Conservation (phyloP, 2,888 invertebrate genomes). For the Zygogramma bicolorata region DNA sequence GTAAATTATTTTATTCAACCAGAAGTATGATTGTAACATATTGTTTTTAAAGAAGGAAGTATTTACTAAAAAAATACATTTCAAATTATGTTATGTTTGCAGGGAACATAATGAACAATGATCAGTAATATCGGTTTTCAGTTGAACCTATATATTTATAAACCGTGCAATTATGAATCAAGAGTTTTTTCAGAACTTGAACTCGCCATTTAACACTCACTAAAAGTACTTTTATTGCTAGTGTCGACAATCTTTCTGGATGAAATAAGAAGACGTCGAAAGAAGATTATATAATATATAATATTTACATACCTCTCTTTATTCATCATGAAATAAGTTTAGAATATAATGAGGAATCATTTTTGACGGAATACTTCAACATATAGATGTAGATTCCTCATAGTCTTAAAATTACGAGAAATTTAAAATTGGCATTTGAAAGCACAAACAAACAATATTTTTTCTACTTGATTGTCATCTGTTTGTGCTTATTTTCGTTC, state of each 20-base stretch:
- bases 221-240: background rate
- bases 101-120: no score
- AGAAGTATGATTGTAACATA: no score
- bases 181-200: background rate
- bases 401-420: conserved; percentile 7
- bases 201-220: background rate
- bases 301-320: background rate
- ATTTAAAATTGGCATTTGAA: conserved; percentile 21
- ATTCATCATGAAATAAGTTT: background rate
- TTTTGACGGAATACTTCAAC: background rate
- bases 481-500: conserved; percentile 42
- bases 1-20: no score
- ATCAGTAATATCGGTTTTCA: no score
- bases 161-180: no score
- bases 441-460: conserved; percentile 41
- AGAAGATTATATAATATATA: background rate
- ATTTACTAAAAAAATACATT: no score
- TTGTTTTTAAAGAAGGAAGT: no score
- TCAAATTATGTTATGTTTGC: no score
- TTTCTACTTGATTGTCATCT: conserved; percentile 51
- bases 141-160: no score
- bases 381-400: conserved; percentile 4
- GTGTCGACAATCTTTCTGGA: background rate
- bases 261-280: background rate
- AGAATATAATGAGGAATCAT: background rate